phyloP scores from a whole-genome alignment of 2,797 vertebrate genomes.

The Microcaecilia unicolor region DNA sequence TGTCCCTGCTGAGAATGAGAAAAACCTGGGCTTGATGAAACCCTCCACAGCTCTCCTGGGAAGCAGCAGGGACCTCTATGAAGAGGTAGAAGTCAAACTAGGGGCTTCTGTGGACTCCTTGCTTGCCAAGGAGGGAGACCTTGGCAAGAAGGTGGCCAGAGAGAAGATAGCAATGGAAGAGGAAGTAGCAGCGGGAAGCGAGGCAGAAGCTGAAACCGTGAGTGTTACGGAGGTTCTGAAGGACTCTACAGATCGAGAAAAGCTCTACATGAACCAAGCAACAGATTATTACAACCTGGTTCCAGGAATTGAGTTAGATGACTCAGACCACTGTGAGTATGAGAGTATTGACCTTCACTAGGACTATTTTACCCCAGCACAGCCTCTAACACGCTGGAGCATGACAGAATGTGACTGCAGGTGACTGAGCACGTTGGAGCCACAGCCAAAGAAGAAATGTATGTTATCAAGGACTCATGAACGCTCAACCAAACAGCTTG shows the following conservation, averaged over 20 bases:
- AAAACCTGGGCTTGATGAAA: conserved; percentile 57
- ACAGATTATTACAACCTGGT: conserved; percentile 83
- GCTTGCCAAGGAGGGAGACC: conserved; percentile 5
- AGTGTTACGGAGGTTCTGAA: conserved; percentile 80
- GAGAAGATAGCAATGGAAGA: conserved; percentile 12
- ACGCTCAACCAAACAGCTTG: no score
- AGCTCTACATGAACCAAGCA: conserved; percentile 75
- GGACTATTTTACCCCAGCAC: no score
- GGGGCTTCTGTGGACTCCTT: conserved; percentile 54
- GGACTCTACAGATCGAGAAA: conserved; percentile 75
- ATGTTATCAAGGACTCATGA: no score
- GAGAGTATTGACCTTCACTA: conserved; percentile 68
- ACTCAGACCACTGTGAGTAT: conserved; percentile 78
- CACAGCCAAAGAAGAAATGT: no score
- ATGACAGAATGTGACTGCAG: no score
- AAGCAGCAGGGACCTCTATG: conserved; percentile 68
- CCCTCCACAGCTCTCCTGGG: conserved; percentile 49
- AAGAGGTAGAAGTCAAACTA: conserved; percentile 73
- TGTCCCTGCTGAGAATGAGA: conserved; percentile 5
- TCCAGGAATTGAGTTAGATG: conserved; percentile 74
- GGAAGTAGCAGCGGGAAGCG: conserved; percentile 18
- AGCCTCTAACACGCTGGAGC: no score
- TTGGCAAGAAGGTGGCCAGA: neutral
- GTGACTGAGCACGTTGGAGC: no score
- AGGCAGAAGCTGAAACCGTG: conserved; percentile 59